Base-by-base conservation (phyloP, 1,140 invertebrate genomes). In the Chironomus tepperi region DNA sequence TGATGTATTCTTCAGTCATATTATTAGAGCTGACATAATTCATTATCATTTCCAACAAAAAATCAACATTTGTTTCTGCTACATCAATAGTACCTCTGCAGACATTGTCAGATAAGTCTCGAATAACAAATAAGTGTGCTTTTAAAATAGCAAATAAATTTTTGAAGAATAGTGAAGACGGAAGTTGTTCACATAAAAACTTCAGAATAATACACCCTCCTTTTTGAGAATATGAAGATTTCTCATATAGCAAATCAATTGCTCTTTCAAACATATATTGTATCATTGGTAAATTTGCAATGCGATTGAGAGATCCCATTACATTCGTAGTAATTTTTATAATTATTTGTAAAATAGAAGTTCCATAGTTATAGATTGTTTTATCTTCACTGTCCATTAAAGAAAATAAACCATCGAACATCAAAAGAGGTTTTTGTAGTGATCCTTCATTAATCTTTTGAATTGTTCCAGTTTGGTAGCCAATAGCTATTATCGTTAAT, bases 151-250 rank as follows among this genome's bases (percentile, higher is more conserved):
- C 87, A 79, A 93, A 94, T 77, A 96, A 88, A 80, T 97, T 93
- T 76, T 93, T 90, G 75, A 95, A 88, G 0, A 97, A 90, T 95
- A 96, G 97, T 78, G 91, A 90, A 0, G 90, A 86, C 0, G 93
- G 89, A 90, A 96, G 95, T 67, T 90, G 87, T 79, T 97, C 94
- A 77, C 94, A 91, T 77, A 98, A 86, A 78, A 95, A 95, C 78
- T 93, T 93, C n/a, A 98, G 94, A 0, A 94, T 93, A 76, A 95
- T 89, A 79, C 96, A 98, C 0, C 96, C 96, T 57, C 96, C 96
- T 16, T 96, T 84, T 84, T 98, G 98, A 0, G 94, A 91, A 83
- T 97, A 98, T 96, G 96, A 98, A 0, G 96, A 95, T 16, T 94
- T 84, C 75, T 97, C 94, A 82, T 98, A 98, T 79, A 96, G 98